A percentile compares a stretch with the other conserved stretches of the same genome.
Evolutionary conservation across 2,888 invertebrate genomes (phyloP).

Genomic region (Drosophila percnosoma): DNA sequence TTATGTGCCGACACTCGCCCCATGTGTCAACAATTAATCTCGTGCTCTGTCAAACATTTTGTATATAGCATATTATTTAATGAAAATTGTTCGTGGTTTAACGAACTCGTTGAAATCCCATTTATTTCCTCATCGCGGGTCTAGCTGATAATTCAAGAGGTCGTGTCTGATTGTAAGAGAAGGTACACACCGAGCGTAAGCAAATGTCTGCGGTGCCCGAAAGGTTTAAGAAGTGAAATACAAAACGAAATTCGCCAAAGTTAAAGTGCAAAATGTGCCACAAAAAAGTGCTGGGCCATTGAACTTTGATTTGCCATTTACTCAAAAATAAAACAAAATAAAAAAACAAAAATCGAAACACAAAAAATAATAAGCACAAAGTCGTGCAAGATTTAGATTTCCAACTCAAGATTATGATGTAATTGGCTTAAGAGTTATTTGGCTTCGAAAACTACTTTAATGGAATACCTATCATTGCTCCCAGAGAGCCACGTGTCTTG

Average conservation of each 20-base stretch:
- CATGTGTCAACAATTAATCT: conserved; percentile 37
- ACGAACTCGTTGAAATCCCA: conserved; percentile 54
- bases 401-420: conserved; percentile 34
- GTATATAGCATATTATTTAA: conserved; percentile 26
- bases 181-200: conserved; percentile 15
- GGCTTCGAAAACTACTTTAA: conserved; percentile 12
- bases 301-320: conserved; percentile 69
- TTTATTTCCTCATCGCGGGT: conserved; percentile 31
- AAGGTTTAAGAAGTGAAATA: conserved; percentile 9
- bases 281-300: conserved; percentile 48
- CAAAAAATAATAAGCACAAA: conserved; percentile 16
- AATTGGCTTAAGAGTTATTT: not conserved
- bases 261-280: conserved; percentile 30
- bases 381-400: conserved; percentile 40
- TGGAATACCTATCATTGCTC: conserved; percentile 22
- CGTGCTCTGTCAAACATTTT: conserved; percentile 14
- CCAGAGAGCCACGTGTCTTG: conserved; percentile 1
- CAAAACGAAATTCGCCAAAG: conserved; percentile 2
- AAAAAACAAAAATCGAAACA: not conserved
- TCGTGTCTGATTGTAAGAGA: conserved; percentile 30
- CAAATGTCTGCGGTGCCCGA: conserved; percentile 13
- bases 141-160: conserved; percentile 33
- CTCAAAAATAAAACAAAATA: conserved; percentile 25
- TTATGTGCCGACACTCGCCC: conserved; percentile 33
- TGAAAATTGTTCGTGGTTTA: conserved; percentile 52